A percentile compares a stretch with the other conserved stretches of the same genome.
phyloP scores from a whole-genome alignment of 2,797 vertebrate species.

The Carcharodon carcharias region DNA sequence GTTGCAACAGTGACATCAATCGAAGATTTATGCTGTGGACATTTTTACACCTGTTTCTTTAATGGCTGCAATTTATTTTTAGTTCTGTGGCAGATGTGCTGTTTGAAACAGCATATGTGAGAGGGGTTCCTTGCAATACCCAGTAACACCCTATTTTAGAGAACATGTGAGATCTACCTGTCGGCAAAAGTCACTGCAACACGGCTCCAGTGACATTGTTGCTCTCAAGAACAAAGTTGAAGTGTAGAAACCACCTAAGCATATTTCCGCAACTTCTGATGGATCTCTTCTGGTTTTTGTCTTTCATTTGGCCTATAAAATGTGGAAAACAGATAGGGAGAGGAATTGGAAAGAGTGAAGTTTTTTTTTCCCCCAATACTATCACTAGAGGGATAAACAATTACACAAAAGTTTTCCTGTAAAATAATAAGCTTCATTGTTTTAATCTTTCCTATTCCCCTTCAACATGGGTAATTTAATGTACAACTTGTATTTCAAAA shows the following conservation, averaged over 20 bases:
- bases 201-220: background rate
- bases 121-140: background rate
- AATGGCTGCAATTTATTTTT: background rate
- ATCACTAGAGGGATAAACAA: background rate
- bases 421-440: background rate
- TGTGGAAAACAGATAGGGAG: background rate
- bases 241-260: background rate
- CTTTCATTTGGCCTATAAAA: background rate
- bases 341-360: background rate
- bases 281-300: background rate
- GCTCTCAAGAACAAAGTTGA: background rate
- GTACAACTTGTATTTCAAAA: background rate
- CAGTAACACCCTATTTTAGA: background rate
- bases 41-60: background rate
- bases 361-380: background rate
- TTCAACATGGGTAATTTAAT: background rate
- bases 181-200: background rate
- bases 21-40: too few species aligned
- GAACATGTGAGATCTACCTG: background rate
- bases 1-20: background rate
- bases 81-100: background rate
- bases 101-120: background rate
- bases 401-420: background rate
- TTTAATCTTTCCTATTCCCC: background rate
- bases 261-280: background rate